These are phyloP conservation scores for Drosophila cardini DNA, from an alignment of 1,140 invertebrate species.

Conservation along the genomic window DNA sequence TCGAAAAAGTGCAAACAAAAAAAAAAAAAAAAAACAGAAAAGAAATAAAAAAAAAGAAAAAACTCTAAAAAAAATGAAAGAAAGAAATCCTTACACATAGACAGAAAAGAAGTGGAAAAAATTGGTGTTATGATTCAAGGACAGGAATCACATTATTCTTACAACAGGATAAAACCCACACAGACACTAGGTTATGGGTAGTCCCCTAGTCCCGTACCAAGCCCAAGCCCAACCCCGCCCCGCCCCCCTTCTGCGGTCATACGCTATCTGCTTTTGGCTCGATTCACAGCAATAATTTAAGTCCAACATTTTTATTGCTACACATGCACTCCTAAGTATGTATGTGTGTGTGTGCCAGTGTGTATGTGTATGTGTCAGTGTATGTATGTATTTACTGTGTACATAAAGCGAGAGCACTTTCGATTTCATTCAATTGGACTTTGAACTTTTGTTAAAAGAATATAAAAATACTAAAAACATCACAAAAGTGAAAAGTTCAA, in stretches of 20 bases:
- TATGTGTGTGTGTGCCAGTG: constrained; percentile 28
- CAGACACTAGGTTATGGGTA: constrained; percentile 70
- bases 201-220: constrained; percentile 16
- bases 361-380: constrained; percentile 5
- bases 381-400: constrained; percentile 9
- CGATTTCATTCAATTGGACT: constrained; percentile 80
- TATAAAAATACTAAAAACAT: constrained; percentile 71
- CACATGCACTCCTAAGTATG: constrained; percentile 64
- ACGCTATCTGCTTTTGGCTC: constrained; percentile 62
- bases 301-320: constrained; percentile 81
- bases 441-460: constrained; percentile 74
- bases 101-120: constrained; percentile 74
- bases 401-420: constrained; percentile 67
- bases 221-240: background rate
- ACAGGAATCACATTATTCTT: constrained; percentile 83
- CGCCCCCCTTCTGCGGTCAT: constrained; percentile 61
- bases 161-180: constrained; percentile 74
- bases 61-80: constrained; percentile 54
- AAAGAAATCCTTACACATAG: constrained; percentile 60
- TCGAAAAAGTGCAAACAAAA: constrained; percentile 81
- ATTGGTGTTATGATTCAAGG: constrained; percentile 83
- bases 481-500: constrained; percentile 57
- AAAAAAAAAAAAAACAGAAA: constrained; percentile 65
- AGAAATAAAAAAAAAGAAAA: constrained; percentile 70
- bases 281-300: constrained; percentile 80